Evolutionary conservation across 2,113 vertebrate species (phyloP).

Genomic region (Emberiza fucata): DNA sequence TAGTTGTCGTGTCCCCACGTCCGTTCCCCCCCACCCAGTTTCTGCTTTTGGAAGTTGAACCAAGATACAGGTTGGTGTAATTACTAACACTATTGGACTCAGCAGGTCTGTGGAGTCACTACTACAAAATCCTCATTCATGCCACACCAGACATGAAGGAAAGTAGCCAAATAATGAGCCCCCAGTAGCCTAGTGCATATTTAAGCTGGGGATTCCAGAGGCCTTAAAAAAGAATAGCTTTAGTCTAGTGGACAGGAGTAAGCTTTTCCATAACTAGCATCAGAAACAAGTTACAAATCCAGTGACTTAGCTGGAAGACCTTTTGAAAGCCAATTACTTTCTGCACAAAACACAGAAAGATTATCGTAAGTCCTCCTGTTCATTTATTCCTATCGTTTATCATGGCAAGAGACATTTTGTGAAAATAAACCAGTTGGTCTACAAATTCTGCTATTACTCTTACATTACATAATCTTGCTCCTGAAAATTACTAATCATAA

Average conservation of each 20-base stretch:
- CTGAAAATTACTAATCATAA: conserved; percentile 30
- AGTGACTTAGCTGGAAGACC: conserved; percentile 8
- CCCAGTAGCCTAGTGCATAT: not conserved
- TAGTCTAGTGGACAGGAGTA: not conserved
- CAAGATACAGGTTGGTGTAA: not conserved
- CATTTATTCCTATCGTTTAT: not conserved
- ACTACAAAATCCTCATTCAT: not conserved
- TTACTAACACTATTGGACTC: not conserved
- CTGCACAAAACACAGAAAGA: not conserved
- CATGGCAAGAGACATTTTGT: not conserved
- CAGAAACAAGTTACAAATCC: conserved; percentile 29
- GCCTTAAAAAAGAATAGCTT: not conserved
- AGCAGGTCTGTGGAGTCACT: not conserved
- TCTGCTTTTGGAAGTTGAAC: not conserved
- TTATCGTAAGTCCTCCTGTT: not conserved
- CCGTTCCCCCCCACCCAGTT: not conserved
- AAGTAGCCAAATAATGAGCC: conserved; percentile 29
- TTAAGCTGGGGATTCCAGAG: conserved; percentile 2
- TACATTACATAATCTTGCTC: not conserved
- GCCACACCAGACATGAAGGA: not conserved
- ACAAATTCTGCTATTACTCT: not conserved
- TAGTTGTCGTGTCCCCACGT: not conserved
- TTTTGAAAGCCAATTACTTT: conserved; percentile 6
- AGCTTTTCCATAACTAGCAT: not conserved
- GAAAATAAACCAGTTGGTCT: not conserved